Conservation (phyloP, 2,797 vertebrate genomes). For the Denticeps clupeoides region DNA sequence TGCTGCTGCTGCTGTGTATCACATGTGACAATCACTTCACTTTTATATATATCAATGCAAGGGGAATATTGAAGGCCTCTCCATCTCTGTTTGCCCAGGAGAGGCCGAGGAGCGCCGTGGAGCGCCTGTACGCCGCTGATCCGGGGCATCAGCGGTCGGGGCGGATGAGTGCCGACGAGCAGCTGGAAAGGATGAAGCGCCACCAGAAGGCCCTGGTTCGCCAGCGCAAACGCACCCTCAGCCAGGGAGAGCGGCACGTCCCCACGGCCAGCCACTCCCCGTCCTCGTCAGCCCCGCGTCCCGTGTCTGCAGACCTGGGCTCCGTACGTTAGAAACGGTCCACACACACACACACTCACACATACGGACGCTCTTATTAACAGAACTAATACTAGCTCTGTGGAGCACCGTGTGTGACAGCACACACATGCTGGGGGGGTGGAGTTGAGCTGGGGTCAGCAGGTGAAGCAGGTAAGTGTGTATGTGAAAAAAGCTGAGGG, state of each 20-base stretch:
- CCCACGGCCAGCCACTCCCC: constrained; percentile 43
- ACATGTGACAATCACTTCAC: background rate
- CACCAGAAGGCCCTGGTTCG: constrained; percentile 87
- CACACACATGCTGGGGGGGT: too few species aligned
- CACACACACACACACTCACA: constrained; percentile 36
- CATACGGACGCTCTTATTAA: constrained; percentile 39
- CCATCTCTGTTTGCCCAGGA: constrained; percentile 48
- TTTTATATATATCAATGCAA: background rate
- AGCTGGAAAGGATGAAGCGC: constrained; percentile 90
- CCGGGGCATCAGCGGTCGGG: constrained; percentile 57
- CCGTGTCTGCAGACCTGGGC: constrained; percentile 67
- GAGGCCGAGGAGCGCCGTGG: constrained; percentile 95
- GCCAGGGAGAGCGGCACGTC: constrained; percentile 74
- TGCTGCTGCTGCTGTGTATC: too few species aligned
- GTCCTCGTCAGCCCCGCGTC: constrained; percentile 31
- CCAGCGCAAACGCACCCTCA: constrained; percentile 83
- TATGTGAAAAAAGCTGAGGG: constrained; percentile 23
- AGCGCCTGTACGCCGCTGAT: constrained; percentile 78
- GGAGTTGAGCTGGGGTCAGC: constrained; percentile 22
- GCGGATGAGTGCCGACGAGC: constrained; percentile 90
- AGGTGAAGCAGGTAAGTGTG: constrained; percentile 45
- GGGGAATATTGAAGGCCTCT: too few species aligned
- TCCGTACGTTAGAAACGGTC: constrained; percentile 72
- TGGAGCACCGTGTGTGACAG: background rate
- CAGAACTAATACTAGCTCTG: constrained; percentile 35